Evolutionary conservation across 2,113 vertebrate species (phyloP).

Genomic region (Elgaria multicarinata): DNA sequence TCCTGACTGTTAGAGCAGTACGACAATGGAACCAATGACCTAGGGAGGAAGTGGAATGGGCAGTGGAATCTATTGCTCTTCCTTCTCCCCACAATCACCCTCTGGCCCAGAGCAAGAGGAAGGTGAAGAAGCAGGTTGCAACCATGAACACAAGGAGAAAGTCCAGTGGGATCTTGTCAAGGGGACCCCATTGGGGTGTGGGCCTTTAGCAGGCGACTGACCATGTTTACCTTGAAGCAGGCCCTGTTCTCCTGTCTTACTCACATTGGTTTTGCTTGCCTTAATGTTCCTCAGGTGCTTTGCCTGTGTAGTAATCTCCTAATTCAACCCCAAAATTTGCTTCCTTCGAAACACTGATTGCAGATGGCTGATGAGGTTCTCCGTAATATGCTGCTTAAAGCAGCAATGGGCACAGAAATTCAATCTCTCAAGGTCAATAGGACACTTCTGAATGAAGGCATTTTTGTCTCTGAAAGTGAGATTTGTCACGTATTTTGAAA

Average conservation of each 20-base stretch:
- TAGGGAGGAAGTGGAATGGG: too few relatives aligned
- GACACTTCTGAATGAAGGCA: not conserved
- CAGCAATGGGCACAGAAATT: not conserved
- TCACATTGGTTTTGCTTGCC: not conserved
- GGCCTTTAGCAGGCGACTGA: too few relatives aligned
- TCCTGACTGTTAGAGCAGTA: too few relatives aligned
- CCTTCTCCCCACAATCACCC: too few relatives aligned
- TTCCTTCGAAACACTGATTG: not conserved
- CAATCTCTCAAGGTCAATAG: not conserved
- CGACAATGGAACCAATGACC: too few relatives aligned
- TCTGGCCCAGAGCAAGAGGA: too few relatives aligned
- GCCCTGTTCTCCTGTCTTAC: not conserved
- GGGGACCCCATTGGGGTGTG: too few relatives aligned
- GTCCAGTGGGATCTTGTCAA: too few relatives aligned
- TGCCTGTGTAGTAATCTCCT: not conserved
- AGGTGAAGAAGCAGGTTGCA: too few relatives aligned
- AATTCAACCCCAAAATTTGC: not conserved
- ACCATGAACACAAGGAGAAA: too few relatives aligned
- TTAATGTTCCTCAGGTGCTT: not conserved
- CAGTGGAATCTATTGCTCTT: too few relatives aligned
- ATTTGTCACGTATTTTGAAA: slow-evolving; percentile 2
- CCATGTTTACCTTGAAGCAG: too few relatives aligned
- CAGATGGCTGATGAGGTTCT: not conserved
- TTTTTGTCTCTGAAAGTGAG: not conserved
- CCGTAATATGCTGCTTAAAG: not conserved